A percentile compares a stretch with the other conserved stretches of the same genome.
Evolutionary conservation across 2,888 invertebrate species (phyloP).

Genomic region (Parochlus steinenii): DNA sequence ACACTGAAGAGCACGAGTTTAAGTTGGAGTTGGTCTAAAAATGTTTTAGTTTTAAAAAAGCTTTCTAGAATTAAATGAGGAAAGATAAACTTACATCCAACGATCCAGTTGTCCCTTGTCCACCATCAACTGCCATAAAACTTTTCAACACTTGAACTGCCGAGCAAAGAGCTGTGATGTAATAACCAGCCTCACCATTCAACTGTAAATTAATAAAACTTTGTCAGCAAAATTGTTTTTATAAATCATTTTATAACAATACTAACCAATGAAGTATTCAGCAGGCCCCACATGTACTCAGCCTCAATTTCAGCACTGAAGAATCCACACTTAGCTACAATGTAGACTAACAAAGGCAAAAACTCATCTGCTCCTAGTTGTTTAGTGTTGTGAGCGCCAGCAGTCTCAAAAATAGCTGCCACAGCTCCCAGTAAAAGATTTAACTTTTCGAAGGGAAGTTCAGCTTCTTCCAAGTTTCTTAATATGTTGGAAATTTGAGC

Average conservation of each 20-base stretch:
- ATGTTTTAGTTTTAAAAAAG: no score
- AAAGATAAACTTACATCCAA: slow-evolving; percentile 23
- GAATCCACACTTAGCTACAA: slow-evolving; percentile 74
- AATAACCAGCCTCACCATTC: slow-evolving; percentile 84
- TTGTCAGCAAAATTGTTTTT: no score
- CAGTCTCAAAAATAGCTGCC: slow-evolving; percentile 68
- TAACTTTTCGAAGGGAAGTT: slow-evolving; percentile 83
- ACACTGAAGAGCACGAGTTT: slow-evolving; percentile 53
- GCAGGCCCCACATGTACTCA: slow-evolving; percentile 87
- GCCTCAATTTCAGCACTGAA: slow-evolving; percentile 90
- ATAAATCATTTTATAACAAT: no score
- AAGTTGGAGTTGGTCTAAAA: no score
- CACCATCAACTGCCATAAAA: slow-evolving; percentile 29
- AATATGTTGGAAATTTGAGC: slow-evolving; percentile 64
- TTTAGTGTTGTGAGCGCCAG: slow-evolving; percentile 27
- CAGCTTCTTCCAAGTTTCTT: slow-evolving; percentile 72
- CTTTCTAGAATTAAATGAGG: background rate
- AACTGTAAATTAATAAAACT: no score
- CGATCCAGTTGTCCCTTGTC: slow-evolving; percentile 28
- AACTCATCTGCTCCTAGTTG: slow-evolving; percentile 72
- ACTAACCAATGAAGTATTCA: slow-evolving; percentile 77
- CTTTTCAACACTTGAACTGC: slow-evolving; percentile 46
- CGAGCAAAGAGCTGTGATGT: slow-evolving; percentile 82
- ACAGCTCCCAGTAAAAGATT: slow-evolving; percentile 81
- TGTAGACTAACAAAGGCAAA: slow-evolving; percentile 80